Evolutionary conservation across 2,113 vertebrate species (phyloP), one percentile per base, ranked within the genome.

Genomic region (Puntigrus tetrazona): DNA sequence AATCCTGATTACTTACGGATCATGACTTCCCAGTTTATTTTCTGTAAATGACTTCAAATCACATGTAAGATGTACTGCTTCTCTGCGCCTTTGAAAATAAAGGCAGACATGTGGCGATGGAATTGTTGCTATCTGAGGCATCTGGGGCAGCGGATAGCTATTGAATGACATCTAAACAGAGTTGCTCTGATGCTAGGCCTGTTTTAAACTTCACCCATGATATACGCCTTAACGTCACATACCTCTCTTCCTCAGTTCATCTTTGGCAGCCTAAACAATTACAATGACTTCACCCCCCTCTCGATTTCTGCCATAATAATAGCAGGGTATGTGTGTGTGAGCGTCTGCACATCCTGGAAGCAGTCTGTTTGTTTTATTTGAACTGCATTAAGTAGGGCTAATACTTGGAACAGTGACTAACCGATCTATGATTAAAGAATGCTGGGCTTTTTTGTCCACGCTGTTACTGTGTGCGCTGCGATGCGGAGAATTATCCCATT

Each of bases 211-310:
- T 57, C 25, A 77, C 27, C 47, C 11, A 83, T 79, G 75, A 83
- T 75, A 83, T 70, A 88, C 18, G n/a, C 8, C 3, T 70, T 75
- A 57, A 75, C 31, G 43, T 61, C 41, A 50, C 73, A 88, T 88
- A 76, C 82, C 65, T 27, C 75, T 81, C 38, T 36, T 25, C 10
- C 41, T 89, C 75, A 34, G 75, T 81, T 88, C 88, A 85, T 87
- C 80, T 81, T 87, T 88, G 88, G 88, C 86, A 77, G 31, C 11
- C 59, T 29, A 41, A 86, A 80, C 81, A 85, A 74, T 87, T 82
- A 86, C 86, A 88, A 87, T 88, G 86, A 89, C 84, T 59, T 88
- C 86, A 86, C 61, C 74, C 45, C 45, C 65, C 47, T 70, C 59
- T 76, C 9, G 10, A n/a, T 45, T 36, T 29, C 47, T 36, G 36